phyloP scores from a whole-genome alignment of 2,113 vertebrate genomes.

The Ictalurus punctatus region DNA sequence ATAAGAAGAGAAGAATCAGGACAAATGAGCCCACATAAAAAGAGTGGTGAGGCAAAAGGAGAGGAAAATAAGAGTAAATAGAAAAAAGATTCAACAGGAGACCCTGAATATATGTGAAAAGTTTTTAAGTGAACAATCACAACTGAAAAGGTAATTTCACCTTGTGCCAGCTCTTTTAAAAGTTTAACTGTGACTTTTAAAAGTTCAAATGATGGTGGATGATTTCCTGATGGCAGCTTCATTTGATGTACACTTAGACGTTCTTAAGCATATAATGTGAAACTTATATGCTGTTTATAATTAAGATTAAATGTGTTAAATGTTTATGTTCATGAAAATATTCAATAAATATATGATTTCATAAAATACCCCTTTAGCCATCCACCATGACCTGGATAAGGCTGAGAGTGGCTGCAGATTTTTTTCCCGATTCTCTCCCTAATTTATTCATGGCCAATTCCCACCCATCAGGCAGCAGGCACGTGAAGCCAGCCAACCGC shows the following conservation, averaged over 20 bases:
- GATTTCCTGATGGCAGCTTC: background rate
- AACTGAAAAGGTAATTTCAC: constrained; percentile 23
- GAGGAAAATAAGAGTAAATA: background rate
- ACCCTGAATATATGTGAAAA: background rate
- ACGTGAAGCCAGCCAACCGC: background rate
- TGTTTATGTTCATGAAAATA: background rate
- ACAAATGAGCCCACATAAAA: background rate
- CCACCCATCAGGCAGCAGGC: background rate
- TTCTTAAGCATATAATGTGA: background rate
- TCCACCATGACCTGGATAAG: background rate
- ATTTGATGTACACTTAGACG: background rate
- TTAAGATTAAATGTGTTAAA: background rate
- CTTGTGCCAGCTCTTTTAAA: background rate
- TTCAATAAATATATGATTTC: background rate
- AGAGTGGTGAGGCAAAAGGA: background rate
- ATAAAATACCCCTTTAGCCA: constrained; percentile 14
- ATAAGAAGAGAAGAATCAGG: background rate
- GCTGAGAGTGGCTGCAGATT: constrained; percentile 23
- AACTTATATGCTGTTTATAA: background rate
- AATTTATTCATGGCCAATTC: background rate
- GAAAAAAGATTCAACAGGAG: background rate
- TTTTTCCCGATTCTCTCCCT: background rate
- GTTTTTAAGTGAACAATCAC: constrained; percentile 8
- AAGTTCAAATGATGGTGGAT: background rate
- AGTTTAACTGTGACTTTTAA: background rate